Conservation (phyloP, 2,113 vertebrate species). For the Lepus americanus region DNA sequence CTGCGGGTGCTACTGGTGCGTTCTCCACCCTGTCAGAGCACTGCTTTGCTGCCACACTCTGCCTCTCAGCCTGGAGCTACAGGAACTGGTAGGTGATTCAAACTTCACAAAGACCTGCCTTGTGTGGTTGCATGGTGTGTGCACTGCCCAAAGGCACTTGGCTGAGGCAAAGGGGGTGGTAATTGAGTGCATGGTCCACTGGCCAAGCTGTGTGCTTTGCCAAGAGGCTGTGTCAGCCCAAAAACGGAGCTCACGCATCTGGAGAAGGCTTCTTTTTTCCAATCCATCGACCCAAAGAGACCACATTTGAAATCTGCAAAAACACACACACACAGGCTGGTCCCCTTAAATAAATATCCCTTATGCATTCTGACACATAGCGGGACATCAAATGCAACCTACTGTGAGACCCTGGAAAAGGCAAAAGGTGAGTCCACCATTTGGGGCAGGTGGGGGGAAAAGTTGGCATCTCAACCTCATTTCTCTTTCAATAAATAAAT, state of each 20-base stretch:
- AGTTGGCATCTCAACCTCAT: neutral
- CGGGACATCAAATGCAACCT: neutral
- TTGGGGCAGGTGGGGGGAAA: fast-evolving
- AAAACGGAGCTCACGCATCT: neutral
- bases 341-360: neutral
- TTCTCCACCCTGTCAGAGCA: neutral
- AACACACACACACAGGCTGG: neutral
- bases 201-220: neutral
- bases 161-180: neutral
- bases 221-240: neutral
- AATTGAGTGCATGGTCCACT: neutral
- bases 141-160: neutral
- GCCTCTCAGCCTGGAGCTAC: neutral
- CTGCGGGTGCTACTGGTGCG: neutral
- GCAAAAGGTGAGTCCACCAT: no score
- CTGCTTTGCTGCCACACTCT: neutral
- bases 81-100: neutral
- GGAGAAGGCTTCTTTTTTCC: neutral
- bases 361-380: neutral
- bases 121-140: neutral
- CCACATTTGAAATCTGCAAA: neutral
- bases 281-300: neutral
- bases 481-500: no score
- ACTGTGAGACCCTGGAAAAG: neutral
- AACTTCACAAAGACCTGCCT: neutral